These are phyloP conservation scores for Pristiophorus japonicus DNA, from an alignment of 2,113 vertebrate genomes.

Conservation along the genomic window DNA sequence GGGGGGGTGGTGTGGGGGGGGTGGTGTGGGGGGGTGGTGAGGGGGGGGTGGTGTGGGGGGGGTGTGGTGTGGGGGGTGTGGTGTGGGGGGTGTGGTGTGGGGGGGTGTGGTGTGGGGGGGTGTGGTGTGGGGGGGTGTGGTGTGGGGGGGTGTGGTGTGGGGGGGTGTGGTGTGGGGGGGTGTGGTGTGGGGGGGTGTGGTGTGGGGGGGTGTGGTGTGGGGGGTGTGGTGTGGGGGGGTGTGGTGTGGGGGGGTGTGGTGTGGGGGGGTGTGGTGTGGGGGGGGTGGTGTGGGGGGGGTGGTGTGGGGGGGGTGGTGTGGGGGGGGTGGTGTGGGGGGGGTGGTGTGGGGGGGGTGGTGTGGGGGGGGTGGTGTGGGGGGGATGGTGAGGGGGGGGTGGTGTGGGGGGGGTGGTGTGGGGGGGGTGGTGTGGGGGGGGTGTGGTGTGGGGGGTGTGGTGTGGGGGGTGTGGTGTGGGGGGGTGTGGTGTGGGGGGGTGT, in stretches of 20 bases:
- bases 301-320: background rate
- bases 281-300: background rate
- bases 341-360: background rate
- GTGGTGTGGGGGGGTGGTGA: too few species aligned
- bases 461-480: background rate
- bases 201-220: background rate
- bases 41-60: background rate
- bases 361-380: background rate
- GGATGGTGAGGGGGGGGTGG: too few species aligned
- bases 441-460: background rate
- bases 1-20: background rate
- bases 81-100: too few species aligned
- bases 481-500: too few species aligned
- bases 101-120: too few species aligned
- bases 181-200: background rate
- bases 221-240: too few species aligned
- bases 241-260: background rate
- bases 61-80: background rate
- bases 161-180: too few species aligned
- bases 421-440: background rate
- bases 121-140: background rate
- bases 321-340: background rate
- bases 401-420: background rate
- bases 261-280: too few species aligned
- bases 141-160: background rate